Evolutionary conservation across 2,888 invertebrate species (phyloP), one percentile per base, ranked within the genome.

Genomic region (Dasysyrphus tricinctus): DNA sequence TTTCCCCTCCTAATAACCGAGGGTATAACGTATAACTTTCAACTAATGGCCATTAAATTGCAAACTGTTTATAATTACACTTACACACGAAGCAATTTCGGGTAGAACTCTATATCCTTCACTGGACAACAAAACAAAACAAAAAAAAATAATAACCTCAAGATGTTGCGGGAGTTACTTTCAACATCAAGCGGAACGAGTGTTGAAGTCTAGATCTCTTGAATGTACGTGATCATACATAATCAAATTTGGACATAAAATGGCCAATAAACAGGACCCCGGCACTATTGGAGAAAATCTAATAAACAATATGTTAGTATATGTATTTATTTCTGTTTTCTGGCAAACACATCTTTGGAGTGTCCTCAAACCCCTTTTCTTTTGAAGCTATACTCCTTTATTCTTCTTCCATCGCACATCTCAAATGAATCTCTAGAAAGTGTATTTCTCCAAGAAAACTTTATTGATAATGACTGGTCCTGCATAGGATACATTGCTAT

Each of bases 201-300:
- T 72, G 74, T 8, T 32, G 56, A 67, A 65, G 80, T 85, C 69
- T 77, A 65, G 44, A 86, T 54, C 37, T 69, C 37, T 69, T 3
- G 14, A 69, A 74, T 69, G 88, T 84, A 88, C 88, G 88, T 88
- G 88, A 88, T 88, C 87, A 82, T 82, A 88, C 88, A 88, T 88
- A 88, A 88, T 88, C 88, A 85, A 88, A 88, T 86, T 86, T 86
- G 47, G 56, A 75, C 70, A 39, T 47, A 86, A 82, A 86, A 86
- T 75, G 72, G 74, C 78, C 82, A 86, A 75, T 74, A 65, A 75
- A 34, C 54, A 57, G 57, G 57, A 57, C 24, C 42, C 61, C 80
- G 8, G 24, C 32, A 37, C n/a, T 29, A 16, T 49, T 44, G 32
- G 32, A 29, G 51, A 57, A 74, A 73, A 86, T 82, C 70, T 79